Base-by-base conservation (phyloP, 2,888 invertebrate genomes). In the Sarcophaga subvicina region DNA sequence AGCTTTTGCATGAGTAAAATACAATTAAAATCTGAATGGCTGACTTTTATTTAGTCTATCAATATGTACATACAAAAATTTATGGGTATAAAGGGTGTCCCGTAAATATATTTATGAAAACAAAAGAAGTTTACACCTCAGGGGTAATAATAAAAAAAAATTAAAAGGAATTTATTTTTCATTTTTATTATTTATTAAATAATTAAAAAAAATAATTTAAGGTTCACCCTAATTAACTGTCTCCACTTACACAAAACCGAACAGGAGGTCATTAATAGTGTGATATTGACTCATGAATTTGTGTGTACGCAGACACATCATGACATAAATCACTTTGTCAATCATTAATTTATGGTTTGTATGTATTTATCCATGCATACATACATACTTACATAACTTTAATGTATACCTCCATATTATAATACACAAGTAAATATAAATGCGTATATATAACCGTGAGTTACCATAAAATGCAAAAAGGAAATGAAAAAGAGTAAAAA, bases 291-390 rank as follows among this genome's bases (percentile, higher is more conserved):
- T 64, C 66, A 73, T 80, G 22, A n/a, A 20, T 22, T 71, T 45
- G 59, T 45, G 45, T 60, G 59, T 47, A 2, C 37, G 4, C 20
- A 60, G n/a, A 25, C 60, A 72, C 59, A 76, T 66, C 71, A 79
- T 66, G 64, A 54, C 79, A 86, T 86, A 82, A 86, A 86, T 86
- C 82, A 86, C 71, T 76, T 79, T 82, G 79, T 71, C 82, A 86
- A 86, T 82, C 82, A 86, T 71, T 79, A 82, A 86, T 82, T 82
- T 82, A 82, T 82, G 82, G 82, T 86, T 79, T 64, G 69, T 83
- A 66, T 22, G 59, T 72, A 64, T 72, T 20, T 60, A 27, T 60
- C 22, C 25, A n/a, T 17, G 69, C 63, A n/a, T 37, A 63, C 63
- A 17, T 27, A 67, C 64, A 22, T 25, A 22, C 25, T 4, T 14